Percentiles rank a stretch among this genome's conserved stretches.
These are phyloP conservation scores for Pseudopleuronectes americanus DNA, from an alignment of 2,797 vertebrate species.

Conservation along the genomic window DNA sequence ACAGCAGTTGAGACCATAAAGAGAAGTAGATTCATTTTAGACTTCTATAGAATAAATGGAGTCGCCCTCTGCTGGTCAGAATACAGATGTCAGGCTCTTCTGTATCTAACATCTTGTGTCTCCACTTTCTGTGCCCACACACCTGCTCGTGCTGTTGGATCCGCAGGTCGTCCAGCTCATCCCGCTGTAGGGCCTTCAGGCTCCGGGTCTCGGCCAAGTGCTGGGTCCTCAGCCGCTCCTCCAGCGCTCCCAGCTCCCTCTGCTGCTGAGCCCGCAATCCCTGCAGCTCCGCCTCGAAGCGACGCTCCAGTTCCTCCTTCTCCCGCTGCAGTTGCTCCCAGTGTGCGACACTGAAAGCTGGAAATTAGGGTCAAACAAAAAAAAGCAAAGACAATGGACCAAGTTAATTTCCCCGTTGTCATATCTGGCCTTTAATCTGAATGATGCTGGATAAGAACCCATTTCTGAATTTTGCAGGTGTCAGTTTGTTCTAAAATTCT, in stretches of 20 bases:
- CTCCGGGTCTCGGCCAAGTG: slow-evolving; percentile 76
- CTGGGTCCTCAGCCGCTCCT: slow-evolving; percentile 85
- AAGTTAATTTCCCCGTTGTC: background rate
- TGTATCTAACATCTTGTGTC: background rate
- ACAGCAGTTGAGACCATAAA: no score
- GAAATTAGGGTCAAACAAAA: background rate
- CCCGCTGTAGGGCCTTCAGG: slow-evolving; percentile 83
- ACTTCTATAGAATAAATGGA: no score
- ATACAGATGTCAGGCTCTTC: no score
- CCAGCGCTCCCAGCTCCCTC: slow-evolving; percentile 86
- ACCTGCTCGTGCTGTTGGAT: slow-evolving; percentile 89
- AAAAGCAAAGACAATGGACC: background rate
- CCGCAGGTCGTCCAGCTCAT: slow-evolving; percentile 82
- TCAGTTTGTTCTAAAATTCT: background rate
- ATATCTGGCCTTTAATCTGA: no score
- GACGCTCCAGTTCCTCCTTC: slow-evolving; percentile 90
- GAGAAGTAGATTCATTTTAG: no score
- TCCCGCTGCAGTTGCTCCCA: slow-evolving; percentile 92
- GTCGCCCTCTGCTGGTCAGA: no score
- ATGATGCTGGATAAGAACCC: no score
- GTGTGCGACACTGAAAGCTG: slow-evolving; percentile 88
- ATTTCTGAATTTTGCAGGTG: background rate
- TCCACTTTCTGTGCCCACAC: background rate
- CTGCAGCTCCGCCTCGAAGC: slow-evolving; percentile 87
- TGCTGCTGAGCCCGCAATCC: slow-evolving; percentile 85